These are phyloP conservation scores for Euzetes globulus DNA, from an alignment of 2,888 invertebrate genomes.

Conservation along the genomic window DNA sequence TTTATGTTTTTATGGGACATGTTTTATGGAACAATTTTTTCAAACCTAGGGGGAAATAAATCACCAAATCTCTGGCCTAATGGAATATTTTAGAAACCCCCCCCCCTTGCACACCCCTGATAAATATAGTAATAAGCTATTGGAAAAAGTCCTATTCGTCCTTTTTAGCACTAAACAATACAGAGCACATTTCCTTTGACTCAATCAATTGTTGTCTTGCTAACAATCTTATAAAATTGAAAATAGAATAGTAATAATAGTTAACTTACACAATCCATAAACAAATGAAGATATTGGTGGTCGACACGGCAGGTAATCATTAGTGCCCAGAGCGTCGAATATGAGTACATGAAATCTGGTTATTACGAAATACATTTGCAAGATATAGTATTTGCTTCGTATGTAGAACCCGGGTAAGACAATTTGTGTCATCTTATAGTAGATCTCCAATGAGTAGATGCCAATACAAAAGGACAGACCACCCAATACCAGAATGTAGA, in stretches of 20 bases:
- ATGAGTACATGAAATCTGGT: conserved; percentile 42
- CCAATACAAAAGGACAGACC: conserved; percentile 42
- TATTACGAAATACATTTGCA: conserved; percentile 42
- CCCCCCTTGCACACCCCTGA: too few relatives aligned
- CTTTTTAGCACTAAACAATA: too few relatives aligned
- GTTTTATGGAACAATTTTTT: too few relatives aligned
- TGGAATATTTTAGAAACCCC: too few relatives aligned
- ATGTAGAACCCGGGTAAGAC: conserved; percentile 41
- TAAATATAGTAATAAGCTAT: too few relatives aligned
- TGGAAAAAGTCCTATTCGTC: too few relatives aligned
- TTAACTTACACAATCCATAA: conserved; percentile 41
- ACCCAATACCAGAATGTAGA: conserved; percentile 41
- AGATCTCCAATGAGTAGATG: conserved; percentile 42
- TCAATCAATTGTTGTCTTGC: too few relatives aligned
- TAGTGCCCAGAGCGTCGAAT: conserved; percentile 40
- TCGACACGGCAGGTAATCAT: conserved; percentile 40
- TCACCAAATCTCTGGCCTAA: too few relatives aligned
- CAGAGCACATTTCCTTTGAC: too few relatives aligned
- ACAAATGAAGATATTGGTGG: conserved; percentile 40
- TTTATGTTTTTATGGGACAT: too few relatives aligned
- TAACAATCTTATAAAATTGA: too few relatives aligned
- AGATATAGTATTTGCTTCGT: conserved; percentile 41
- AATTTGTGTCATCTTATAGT: conserved; percentile 40
- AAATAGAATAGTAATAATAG: not conserved
- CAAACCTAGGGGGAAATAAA: too few relatives aligned